phyloP scores from a whole-genome alignment of 2,888 invertebrate species.

The Platycnemis pennipes region DNA sequence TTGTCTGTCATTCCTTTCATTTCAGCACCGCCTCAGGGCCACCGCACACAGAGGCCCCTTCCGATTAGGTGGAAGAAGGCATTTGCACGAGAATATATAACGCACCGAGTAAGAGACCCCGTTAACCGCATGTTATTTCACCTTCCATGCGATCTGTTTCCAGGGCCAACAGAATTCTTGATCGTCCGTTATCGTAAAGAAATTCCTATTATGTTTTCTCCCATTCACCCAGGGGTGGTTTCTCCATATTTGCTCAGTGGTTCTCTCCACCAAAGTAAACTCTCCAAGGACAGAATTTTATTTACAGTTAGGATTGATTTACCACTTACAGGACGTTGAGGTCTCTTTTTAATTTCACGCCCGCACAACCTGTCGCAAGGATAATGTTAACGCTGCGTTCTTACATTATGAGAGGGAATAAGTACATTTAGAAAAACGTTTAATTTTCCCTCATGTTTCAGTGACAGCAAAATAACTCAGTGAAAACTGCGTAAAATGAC shows the following conservation, averaged over 20 bases:
- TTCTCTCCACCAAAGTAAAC: not conserved
- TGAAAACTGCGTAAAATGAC: too few relatives aligned
- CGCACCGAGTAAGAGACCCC: not conserved
- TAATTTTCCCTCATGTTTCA: too few relatives aligned
- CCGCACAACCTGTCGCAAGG: too few relatives aligned
- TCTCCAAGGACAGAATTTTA: not conserved
- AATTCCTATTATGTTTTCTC: not conserved
- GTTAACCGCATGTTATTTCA: not conserved
- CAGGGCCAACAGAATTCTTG: not conserved
- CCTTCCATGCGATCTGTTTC: not conserved
- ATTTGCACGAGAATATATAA: not conserved
- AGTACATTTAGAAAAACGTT: too few relatives aligned
- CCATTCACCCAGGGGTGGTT: not conserved
- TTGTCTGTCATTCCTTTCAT: not conserved
- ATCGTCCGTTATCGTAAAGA: not conserved
- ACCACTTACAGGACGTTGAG: not conserved
- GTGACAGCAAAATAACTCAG: too few relatives aligned
- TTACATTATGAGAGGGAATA: too few relatives aligned
- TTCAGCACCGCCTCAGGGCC: not conserved
- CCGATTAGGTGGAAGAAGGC: not conserved
- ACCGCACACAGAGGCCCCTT: not conserved
- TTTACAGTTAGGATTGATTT: not conserved
- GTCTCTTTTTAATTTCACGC: too few relatives aligned
- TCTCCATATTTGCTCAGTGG: not conserved
- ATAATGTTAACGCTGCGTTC: too few relatives aligned